Base-by-base conservation (phyloP, 2,888 invertebrate species). In the Chironomus riparius region DNA sequence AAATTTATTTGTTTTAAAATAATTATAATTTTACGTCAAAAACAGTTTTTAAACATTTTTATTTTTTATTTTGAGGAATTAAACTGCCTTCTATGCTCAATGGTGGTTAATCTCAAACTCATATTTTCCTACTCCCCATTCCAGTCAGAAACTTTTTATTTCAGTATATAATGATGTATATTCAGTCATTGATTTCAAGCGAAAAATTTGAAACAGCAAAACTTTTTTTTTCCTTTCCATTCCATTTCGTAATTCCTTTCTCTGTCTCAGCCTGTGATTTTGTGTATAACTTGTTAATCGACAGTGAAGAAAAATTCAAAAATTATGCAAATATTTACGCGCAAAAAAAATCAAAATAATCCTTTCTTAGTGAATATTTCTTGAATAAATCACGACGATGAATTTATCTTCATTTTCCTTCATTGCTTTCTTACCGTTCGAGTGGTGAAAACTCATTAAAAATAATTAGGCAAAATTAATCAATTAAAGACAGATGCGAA, bases 1-100 rank as follows among this genome's bases (percentile, higher is more conserved):
- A 74, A 74, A 74, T 74, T 74, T 74, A 74, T 74, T 74, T 74
- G 74, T 68, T 74, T 74, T 74, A 68, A 74, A 74, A 74, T 74
- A 74, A 74, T 74, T 74, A 74, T 65, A 68, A 72, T 38, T 72
- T 74, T 28, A 62, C 50, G 74, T 74, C 74, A 74, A 61, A 74
- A 68, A 65, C 74, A 71, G 65, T 65, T 24, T 65, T 65, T 69
- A 38, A 38, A 7, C 47, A 24, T n/a, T 10, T 38, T 38, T n/a
- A n/a, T n/a, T n/a, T n/a, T n/a, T n/a, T n/a, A n/a, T 38, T 38
- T 38, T 38, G 38, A 38, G 22, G 12, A 18, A 68, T 15, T 68
- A 22, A 21, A n/a, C 15, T n/a, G 68, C 18, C n/a, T 69, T 69
- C 47, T 68, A n/a, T 69, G 38, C 38, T 38, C 38, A 38, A 38